Conservation (phyloP, 2,888 invertebrate genomes). For the Rhogogaster chlorosoma region DNA sequence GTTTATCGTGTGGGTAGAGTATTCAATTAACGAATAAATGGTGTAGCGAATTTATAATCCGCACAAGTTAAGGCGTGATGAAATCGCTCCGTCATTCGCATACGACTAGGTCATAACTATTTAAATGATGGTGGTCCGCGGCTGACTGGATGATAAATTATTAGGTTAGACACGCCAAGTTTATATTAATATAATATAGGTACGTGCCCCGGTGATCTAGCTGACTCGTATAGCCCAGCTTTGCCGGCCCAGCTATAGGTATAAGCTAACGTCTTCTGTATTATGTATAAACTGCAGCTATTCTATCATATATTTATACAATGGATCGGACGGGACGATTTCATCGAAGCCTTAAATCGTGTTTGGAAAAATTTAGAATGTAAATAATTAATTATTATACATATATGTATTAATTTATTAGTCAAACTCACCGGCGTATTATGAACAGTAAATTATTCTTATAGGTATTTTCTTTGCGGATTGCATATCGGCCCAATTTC, state of each 20-base stretch:
- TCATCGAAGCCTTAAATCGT: background rate
- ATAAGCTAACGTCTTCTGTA: background rate
- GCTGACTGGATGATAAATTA: slow-evolving; percentile 69
- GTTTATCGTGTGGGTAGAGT: background rate
- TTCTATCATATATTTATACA: background rate
- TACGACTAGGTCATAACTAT: slow-evolving; percentile 73
- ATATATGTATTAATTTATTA: background rate
- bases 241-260: background rate
- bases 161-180: slow-evolving; percentile 75
- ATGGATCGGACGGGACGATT: background rate
- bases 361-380: background rate
- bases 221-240: background rate
- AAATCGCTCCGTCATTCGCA: slow-evolving; percentile 69
- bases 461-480: slow-evolving; percentile 1
- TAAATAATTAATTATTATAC: background rate
- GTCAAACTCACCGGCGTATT: slow-evolving; percentile 24
- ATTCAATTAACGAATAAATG: slow-evolving; percentile 69
- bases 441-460: background rate
- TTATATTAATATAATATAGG: slow-evolving; percentile 69
- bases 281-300: slow-evolving; percentile 10
- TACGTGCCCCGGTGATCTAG: slow-evolving; percentile 18
- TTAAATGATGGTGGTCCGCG: slow-evolving; percentile 66
- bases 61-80: slow-evolving; percentile 73
- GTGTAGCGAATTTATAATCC: slow-evolving; percentile 72
- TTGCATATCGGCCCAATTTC: background rate